Evolutionary conservation across 2,888 invertebrate species (phyloP).

Genomic region (Anodontia alba): DNA sequence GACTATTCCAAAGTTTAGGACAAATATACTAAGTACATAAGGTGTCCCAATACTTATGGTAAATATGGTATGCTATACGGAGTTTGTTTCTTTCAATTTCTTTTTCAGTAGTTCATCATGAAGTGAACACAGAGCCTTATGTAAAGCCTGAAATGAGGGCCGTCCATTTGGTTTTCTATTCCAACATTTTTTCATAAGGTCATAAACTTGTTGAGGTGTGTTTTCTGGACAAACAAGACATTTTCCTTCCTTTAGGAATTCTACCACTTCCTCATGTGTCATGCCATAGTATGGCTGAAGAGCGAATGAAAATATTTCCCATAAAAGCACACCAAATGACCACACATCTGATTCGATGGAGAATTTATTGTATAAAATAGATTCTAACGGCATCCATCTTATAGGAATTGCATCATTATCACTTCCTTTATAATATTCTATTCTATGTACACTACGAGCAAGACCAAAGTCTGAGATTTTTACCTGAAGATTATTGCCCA

Average conservation of each 20-base stretch:
- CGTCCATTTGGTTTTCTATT: constrained; percentile 93
- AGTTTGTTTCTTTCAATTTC: constrained; percentile 48
- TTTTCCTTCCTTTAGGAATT: constrained; percentile 96
- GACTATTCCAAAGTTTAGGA: too few relatives aligned
- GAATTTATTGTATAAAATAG: constrained; percentile 98
- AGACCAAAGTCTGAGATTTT: constrained; percentile 99
- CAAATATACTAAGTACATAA: too few relatives aligned
- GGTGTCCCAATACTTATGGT: too few relatives aligned
- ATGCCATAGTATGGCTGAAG: constrained; percentile 98
- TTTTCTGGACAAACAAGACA: constrained; percentile 96
- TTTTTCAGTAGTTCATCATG: constrained; percentile 77
- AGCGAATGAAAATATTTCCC: constrained; percentile 99
- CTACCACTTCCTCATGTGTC: constrained; percentile 98
- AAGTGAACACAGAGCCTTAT: constrained; percentile 87
- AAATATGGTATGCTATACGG: constrained; percentile 23
- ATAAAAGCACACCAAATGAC: constrained; percentile 98
- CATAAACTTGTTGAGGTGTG: constrained; percentile 92
- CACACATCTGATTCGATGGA: constrained; percentile 98
- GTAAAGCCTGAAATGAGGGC: constrained; percentile 89
- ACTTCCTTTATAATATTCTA: constrained; percentile 96
- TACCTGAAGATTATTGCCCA: constrained; percentile 96
- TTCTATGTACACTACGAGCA: constrained; percentile 95
- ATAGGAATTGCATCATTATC: constrained; percentile 93
- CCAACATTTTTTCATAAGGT: constrained; percentile 98
- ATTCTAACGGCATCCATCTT: constrained; percentile 99